Conservation (phyloP, 53 echinoderm and acorn worm genomes). For the Luidia sarsii region DNA sequence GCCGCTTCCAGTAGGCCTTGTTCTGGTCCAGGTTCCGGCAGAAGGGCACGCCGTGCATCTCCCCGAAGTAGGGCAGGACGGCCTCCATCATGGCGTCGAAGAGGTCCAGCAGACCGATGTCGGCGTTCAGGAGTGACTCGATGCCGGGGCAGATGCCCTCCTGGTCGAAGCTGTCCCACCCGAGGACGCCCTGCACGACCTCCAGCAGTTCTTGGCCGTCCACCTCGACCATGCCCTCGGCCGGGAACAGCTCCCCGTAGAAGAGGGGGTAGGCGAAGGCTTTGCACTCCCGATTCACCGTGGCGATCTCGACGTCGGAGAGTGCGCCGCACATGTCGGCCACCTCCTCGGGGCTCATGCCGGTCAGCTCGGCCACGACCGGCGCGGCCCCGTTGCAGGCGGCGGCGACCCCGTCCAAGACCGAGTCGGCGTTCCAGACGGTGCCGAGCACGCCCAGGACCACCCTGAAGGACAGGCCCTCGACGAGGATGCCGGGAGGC, state of each 20-base stretch:
- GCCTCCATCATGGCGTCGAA: not conserved
- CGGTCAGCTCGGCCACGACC: not conserved
- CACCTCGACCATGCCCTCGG: constrained; percentile 12
- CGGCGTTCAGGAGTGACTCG: constrained; percentile 34
- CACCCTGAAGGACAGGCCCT: not conserved
- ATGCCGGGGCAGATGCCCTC: constrained; percentile 40
- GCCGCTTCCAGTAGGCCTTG: not conserved
- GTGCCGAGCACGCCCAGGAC: constrained; percentile 41
- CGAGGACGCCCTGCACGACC: constrained; percentile 13
- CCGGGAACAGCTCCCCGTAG: constrained; percentile 47
- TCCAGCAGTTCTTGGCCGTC: not conserved
- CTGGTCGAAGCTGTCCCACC: constrained; percentile 29
- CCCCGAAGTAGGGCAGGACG: constrained; percentile 1
- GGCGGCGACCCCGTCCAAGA: not conserved
- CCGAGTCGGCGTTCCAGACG: constrained; percentile 21
- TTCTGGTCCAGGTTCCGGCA: constrained; percentile 40
- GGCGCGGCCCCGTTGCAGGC: constrained; percentile 19
- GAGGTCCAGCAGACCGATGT: constrained; percentile 24
- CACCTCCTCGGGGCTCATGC: not conserved
- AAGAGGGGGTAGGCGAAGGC: constrained; percentile 32
- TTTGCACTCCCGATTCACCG: constrained; percentile 39
- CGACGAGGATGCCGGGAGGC: not conserved
- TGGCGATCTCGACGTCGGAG: not conserved
- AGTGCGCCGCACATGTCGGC: not conserved
- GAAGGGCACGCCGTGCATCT: constrained; percentile 37